Conservation (phyloP, 2,797 vertebrate species). For the Leptoclinus maculatus region DNA sequence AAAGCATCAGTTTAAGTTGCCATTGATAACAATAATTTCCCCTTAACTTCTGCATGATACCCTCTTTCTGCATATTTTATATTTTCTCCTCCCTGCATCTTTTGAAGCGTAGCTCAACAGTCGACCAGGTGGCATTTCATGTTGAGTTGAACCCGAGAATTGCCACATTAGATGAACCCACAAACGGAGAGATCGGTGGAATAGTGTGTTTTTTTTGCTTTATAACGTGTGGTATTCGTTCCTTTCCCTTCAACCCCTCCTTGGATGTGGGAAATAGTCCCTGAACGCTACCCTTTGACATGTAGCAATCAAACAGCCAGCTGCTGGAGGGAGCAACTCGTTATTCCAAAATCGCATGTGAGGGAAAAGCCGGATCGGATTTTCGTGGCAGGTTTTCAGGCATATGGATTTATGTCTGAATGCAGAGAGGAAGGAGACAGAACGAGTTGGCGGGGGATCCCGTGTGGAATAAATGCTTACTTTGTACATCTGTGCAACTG, state of each 20-base stretch:
- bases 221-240: slow-evolving; percentile 8
- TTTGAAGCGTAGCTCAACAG: slow-evolving; percentile 25
- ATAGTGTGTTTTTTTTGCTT: neutral
- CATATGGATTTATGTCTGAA: slow-evolving; percentile 53
- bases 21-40: neutral
- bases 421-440: slow-evolving; percentile 31
- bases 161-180: neutral
- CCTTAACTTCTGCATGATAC: slow-evolving; percentile 1
- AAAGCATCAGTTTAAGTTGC: slow-evolving; percentile 20
- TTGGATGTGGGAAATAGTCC: slow-evolving; percentile 18
- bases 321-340: slow-evolving; percentile 25
- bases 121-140: slow-evolving; percentile 19
- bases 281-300: slow-evolving; percentile 29
- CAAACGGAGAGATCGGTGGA: neutral
- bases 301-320: slow-evolving; percentile 48
- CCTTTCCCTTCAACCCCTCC: neutral
- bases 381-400: slow-evolving; percentile 41
- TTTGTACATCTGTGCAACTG: slow-evolving; percentile 19
- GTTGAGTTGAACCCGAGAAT: neutral
- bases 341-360: slow-evolving; percentile 8
- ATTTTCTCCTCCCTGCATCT: neutral
- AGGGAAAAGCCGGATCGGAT: slow-evolving; percentile 24
- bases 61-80: neutral
- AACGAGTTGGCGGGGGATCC: slow-evolving; percentile 30
- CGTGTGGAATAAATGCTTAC: slow-evolving; percentile 39